Base-by-base conservation (phyloP, 2,888 invertebrate species). In the Andrena dorsata region DNA sequence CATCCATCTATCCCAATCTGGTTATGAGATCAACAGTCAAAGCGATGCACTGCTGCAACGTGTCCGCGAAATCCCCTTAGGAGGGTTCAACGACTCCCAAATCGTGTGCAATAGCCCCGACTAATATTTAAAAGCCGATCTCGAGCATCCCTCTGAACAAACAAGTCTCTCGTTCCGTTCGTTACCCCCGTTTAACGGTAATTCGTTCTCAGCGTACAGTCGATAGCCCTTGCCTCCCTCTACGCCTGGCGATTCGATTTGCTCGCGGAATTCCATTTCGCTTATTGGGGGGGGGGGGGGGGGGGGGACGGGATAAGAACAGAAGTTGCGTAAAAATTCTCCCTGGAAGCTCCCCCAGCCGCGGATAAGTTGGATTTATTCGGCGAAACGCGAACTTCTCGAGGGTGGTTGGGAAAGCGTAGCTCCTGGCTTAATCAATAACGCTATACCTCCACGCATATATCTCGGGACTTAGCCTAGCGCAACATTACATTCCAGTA, bases 251-350 rank as follows among this genome's bases (percentile, higher is more conserved):
- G 23, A 77, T 64, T 64, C 66, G 23, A 78, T 66, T 61, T 35
- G 23, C 13, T 4, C 8, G 47, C 7, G 26, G 64, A 70, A 70
- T 53, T 70, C 20, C 78, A 53, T 70, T 58, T 70, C 64, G 8
- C 69, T 70, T 58, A 77, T 70, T 64, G 69, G 49, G 63, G 47
- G 56, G n/a, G n/a, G 26, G 56, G n/a, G n/a, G 26, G n/a, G 69
- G 49, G 63, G 47, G 56, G n/a, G n/a, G 26, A 49, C 5, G 41
- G 41, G 41, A 47, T 28, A 32, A 26, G 20, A 56, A 64, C 28
- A 60, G 70, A 58, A 79, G 64, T 79, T 64, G 30, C 26, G 49
- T 8, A 79, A 79, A 79, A 79, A 79, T 79, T 77, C 64, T 23
- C 63, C 69, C 58, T 16, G 30, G 13, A 20, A 41, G 58, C 58